These are phyloP conservation scores for Neocrepidodera transversa DNA, from an alignment of 2,888 invertebrate species.

Conservation along the genomic window DNA sequence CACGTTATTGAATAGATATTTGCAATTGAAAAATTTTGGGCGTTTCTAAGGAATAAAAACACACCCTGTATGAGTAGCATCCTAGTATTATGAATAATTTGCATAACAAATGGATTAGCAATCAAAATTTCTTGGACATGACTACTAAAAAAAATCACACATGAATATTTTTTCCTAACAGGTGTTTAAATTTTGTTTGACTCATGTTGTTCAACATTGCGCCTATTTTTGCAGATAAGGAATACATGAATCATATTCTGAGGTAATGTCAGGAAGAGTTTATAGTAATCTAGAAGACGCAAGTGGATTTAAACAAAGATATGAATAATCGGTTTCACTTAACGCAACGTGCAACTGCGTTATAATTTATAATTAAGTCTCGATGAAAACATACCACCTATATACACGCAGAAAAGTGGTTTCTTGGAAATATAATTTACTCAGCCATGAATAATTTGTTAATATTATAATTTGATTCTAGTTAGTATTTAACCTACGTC, in stretches of 20 bases:
- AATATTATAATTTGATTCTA: background rate
- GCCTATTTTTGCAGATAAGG: slow-evolving; percentile 16
- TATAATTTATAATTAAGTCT: background rate
- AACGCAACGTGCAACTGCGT: slow-evolving; percentile 4
- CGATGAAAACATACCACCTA: background rate
- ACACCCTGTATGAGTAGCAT: too few relatives aligned
- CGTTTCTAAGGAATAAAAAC: too few relatives aligned
- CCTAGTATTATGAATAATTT: slow-evolving; percentile 14
- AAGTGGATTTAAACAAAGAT: slow-evolving; percentile 16
- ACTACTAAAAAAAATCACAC: slow-evolving; percentile 13
- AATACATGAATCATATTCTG: slow-evolving; percentile 11
- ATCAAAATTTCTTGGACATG: slow-evolving; percentile 9
- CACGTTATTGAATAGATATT: too few relatives aligned
- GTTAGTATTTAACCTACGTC: background rate
- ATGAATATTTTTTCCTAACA: slow-evolving; percentile 18
- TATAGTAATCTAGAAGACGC: background rate
- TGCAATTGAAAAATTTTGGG: too few relatives aligned
- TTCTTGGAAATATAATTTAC: slow-evolving; percentile 1
- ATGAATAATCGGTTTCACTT: slow-evolving; percentile 9
- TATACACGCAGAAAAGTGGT: slow-evolving; percentile 1
- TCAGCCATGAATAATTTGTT: slow-evolving; percentile 9
- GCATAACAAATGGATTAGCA: slow-evolving; percentile 11
- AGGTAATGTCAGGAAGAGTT: slow-evolving; percentile 11
- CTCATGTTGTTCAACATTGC: slow-evolving; percentile 16
- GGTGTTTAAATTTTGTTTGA: slow-evolving; percentile 19